Conservation (phyloP, 2,113 vertebrate species). For the Sialia sialis region DNA sequence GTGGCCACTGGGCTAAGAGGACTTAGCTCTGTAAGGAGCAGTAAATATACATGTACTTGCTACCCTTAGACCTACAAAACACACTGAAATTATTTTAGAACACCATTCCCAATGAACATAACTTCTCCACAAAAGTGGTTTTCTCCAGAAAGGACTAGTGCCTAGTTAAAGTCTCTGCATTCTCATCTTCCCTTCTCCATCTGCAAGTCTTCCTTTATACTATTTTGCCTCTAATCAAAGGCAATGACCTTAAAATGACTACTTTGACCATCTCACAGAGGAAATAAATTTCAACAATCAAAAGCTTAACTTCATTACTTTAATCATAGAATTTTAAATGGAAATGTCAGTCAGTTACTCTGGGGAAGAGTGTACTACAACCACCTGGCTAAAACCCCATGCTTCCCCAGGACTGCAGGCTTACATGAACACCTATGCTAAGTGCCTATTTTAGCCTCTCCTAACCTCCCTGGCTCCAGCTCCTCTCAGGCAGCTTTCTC, state of each 20-base stretch:
- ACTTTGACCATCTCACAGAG: background rate
- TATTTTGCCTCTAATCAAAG: background rate
- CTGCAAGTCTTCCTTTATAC: background rate
- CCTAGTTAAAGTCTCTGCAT: background rate
- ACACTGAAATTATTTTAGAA: background rate
- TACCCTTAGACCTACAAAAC: background rate
- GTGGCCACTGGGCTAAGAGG: background rate
- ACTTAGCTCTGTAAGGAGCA: background rate
- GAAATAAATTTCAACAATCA: background rate
- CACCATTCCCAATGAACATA: background rate
- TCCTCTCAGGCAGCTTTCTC: background rate
- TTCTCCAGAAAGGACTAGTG: background rate
- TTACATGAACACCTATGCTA: rapidly evolving
- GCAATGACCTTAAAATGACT: background rate
- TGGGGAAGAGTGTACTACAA: background rate
- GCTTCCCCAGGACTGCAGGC: background rate
- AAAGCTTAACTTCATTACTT: background rate
- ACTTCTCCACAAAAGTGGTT: background rate
- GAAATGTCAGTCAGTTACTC: background rate
- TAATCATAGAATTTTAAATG: background rate
- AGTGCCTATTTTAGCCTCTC: background rate
- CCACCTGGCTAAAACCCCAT: background rate
- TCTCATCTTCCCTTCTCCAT: background rate
- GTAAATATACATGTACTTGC: rapidly evolving
- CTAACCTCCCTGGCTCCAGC: background rate